Evolutionary conservation across 2,797 vertebrate genomes (phyloP).

Genomic region (Acanthurus lineatus): DNA sequence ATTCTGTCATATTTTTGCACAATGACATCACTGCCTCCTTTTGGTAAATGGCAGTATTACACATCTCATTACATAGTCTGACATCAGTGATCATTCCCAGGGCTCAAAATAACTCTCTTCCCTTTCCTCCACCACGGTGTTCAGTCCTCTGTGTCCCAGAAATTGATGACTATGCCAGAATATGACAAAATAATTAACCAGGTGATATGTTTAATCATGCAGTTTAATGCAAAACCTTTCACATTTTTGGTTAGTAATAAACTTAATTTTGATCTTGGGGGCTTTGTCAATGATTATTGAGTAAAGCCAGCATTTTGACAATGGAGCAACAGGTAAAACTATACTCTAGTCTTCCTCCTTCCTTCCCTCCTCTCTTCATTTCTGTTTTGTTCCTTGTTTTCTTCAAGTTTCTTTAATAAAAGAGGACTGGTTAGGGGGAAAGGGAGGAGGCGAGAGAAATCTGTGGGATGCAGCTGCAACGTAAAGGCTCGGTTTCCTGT

Average conservation of each 20-base stretch:
- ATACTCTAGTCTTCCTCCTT: not conserved
- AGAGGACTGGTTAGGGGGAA: not conserved
- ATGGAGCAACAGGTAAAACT: not conserved
- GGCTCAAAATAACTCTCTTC: conserved; percentile 21
- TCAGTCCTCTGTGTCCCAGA: conserved; percentile 14
- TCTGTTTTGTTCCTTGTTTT: not conserved
- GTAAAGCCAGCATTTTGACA: not conserved
- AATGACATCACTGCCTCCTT: conserved; percentile 77
- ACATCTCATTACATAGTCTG: conserved; percentile 79
- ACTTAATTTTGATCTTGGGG: conserved; percentile 1
- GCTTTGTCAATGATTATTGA: not conserved
- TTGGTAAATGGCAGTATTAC: conserved; percentile 63
- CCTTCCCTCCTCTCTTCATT: not conserved
- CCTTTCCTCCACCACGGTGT: conserved; percentile 13
- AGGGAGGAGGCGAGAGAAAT: not conserved
- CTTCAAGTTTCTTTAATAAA: not conserved
- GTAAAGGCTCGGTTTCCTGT: conserved; percentile 5
- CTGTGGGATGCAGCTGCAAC: not conserved
- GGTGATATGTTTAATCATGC: not conserved
- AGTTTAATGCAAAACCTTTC: not conserved
- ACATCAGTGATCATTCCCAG: conserved; percentile 70
- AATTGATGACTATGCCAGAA: not conserved
- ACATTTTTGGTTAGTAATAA: not conserved
- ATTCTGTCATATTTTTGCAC: conserved; percentile 15
- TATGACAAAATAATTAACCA: not conserved